Evolutionary conservation across 2,797 vertebrate species (phyloP), one percentile per base, ranked within the genome.

Genomic region (Sebastes nivosus): DNA sequence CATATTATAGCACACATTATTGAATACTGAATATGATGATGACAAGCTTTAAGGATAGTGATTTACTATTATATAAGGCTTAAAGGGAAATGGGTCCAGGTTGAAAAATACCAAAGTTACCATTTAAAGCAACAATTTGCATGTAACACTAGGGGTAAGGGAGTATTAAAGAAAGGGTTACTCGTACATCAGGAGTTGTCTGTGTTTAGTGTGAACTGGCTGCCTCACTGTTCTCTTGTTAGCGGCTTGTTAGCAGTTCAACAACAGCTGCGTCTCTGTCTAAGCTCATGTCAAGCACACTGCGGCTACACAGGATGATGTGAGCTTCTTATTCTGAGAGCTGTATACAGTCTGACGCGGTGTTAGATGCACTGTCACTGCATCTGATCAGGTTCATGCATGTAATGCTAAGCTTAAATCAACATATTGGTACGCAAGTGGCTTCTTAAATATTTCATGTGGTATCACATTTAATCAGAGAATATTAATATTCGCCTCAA

Each of bases 191-290:
- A 72, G 66, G 66, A 73, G 50, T 25, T 46, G 66, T 60, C 36
- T 50, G 65, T 55, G 29, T 78, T 63, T 30, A 80, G 77, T 78
- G 54, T 27, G 65, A 77, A 74, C 18, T 29, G 55, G 42, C 63
- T 59, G 66, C 61, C 68, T 81, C 71, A 52, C n/a, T 72, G 58
- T 60, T 52, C 60, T 67, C 73, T 71, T 76, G 69, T 86, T 67
- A 54, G 34, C 5, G 6, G 25, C 81, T 85, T 77, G 67, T 85
- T 80, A 79, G 57, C 65, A 29, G 57, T 54, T 80, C 34, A 20
- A 10, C 72, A 78, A 38, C 85, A 87, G 79, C 90, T 77, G 80
- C 61, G 9, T 75, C 65, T 76, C 61, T 30, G 67, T 75, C 72
- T 30, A 18, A 50, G 6, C 58, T 79, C 57, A 30, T 64, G 75